Evolutionary conservation across 2,888 invertebrate species (phyloP).

Genomic region (Polietes domitor): DNA sequence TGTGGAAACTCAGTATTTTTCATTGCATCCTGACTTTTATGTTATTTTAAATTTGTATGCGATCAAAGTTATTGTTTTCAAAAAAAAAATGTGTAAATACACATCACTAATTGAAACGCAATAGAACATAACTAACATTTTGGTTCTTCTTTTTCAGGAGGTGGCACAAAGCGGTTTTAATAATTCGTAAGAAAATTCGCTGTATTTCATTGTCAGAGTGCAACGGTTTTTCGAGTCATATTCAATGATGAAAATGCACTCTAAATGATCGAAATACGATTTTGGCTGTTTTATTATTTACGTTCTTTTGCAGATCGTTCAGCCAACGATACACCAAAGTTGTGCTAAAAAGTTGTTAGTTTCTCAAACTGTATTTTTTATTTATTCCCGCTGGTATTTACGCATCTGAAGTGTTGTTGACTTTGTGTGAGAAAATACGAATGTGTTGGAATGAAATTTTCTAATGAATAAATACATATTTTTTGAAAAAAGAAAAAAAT

Average conservation of each 20-base stretch:
- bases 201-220: too few species aligned
- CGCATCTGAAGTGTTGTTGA: constrained; percentile 63
- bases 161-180: too few species aligned
- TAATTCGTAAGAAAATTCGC: too few species aligned
- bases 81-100: not conserved
- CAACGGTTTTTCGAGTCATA: too few species aligned
- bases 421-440: constrained; percentile 49
- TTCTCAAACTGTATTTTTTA: not conserved
- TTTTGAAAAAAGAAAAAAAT: constrained; percentile 41
- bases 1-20: not conserved
- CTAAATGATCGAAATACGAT: too few species aligned
- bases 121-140: too few species aligned
- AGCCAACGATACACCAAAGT: not conserved
- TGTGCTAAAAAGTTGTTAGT: not conserved
- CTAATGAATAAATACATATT: constrained; percentile 64
- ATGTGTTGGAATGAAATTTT: constrained; percentile 50
- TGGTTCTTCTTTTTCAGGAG: too few species aligned
- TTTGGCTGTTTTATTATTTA: too few species aligned
- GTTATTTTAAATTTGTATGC: not conserved
- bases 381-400: constrained; percentile 40
- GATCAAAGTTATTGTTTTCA: not conserved
- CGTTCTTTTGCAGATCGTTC: too few species aligned
- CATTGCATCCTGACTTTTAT: not conserved
- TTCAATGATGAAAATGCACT: too few species aligned
- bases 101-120: too few species aligned